Conservation (phyloP, 1,140 invertebrate genomes). For the Scaptomyza montana region DNA sequence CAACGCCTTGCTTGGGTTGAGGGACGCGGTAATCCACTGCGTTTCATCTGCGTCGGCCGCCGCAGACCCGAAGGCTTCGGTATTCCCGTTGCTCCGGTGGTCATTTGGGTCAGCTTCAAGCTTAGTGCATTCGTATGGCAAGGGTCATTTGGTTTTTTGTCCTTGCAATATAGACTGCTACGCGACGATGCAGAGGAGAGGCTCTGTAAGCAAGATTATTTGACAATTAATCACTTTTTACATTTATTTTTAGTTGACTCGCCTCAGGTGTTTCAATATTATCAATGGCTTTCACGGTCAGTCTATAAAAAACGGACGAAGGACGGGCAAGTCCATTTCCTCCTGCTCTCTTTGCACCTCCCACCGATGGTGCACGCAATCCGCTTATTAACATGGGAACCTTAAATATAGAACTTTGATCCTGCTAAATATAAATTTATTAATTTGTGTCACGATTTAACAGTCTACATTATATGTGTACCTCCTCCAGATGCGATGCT, state of each 20-base stretch:
- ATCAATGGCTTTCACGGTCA: slow-evolving; percentile 57
- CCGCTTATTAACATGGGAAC: slow-evolving; percentile 70
- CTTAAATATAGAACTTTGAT: slow-evolving; percentile 65
- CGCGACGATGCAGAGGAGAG: slow-evolving; percentile 79
- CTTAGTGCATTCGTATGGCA: slow-evolving; percentile 55
- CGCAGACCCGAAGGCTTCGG: slow-evolving; percentile 78
- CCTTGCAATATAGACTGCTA: slow-evolving; percentile 71
- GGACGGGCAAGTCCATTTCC: slow-evolving; percentile 72
- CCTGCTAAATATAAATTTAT: slow-evolving; percentile 7
- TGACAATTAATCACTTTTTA: not conserved
- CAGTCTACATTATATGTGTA: not conserved
- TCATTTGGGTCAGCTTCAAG: slow-evolving; percentile 67
- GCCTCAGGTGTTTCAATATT: slow-evolving; percentile 66
- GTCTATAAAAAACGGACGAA: slow-evolving; percentile 79
- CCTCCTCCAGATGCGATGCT: slow-evolving; percentile 42
- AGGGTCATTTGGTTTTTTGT: slow-evolving; percentile 30
- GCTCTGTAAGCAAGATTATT: slow-evolving; percentile 46
- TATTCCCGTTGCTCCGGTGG: slow-evolving; percentile 70
- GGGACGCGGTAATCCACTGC: slow-evolving; percentile 77
- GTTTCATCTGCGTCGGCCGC: slow-evolving; percentile 73
- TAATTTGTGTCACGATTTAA: not conserved
- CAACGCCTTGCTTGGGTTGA: slow-evolving; percentile 69
- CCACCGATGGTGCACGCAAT: slow-evolving; percentile 54
- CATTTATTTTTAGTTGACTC: not conserved
- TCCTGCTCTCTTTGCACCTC: slow-evolving; percentile 44